Base-by-base conservation (phyloP, 2,113 vertebrate genomes). In the Pogonocichla stellata region DNA sequence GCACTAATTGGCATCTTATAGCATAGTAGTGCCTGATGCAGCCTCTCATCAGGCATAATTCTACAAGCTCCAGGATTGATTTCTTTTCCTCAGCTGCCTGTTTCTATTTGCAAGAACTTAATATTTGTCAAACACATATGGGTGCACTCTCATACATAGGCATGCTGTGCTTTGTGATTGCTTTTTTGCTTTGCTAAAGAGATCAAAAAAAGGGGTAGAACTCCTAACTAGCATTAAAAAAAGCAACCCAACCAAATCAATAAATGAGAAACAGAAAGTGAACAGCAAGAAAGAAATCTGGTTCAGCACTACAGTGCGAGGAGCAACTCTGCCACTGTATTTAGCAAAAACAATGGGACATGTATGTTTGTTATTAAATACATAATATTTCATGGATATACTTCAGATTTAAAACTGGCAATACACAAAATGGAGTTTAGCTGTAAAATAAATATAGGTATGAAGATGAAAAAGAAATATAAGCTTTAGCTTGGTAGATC, bases 361-460 rank as follows among this genome's bases (percentile, higher is more conserved):
- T 67, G 6, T 33, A 16, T 45, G 20, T 71, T 58, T 53, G 26
- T 31, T 67, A 51, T 42, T 57, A 62, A 73, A 73, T 62, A 19
- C 34, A 57, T 48, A 26, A 69, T 23, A 8, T 73, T 86, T 88
- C 25, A 70, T 45, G 54, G 42, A 31, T 57, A 33, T 15, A 24
- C 25, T 38, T 80, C 14, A 77, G 26, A 58, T 83, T 83, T 83
- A 77, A 78, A 92, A 29, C 16, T 43, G 38, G 11, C 14, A 42
- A 61, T 50, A 43, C 12, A 54, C 16, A 65, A 73, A 88, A 71
- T 19, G 19, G 23, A 13, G 9, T 29, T 92, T 67, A 23, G 14
- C 50, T 95, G 47, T 80, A 81, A 91, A 91, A 91, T 61, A 89
- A 56, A 56, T 66, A 77, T 3, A 80, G 29, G 28, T 48, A 69